Percentiles rank a stretch among this genome's conserved stretches.
These are phyloP conservation scores for Ranitomeya imitator DNA, from an alignment of 2,113 vertebrate species.

Conservation along the genomic window DNA sequence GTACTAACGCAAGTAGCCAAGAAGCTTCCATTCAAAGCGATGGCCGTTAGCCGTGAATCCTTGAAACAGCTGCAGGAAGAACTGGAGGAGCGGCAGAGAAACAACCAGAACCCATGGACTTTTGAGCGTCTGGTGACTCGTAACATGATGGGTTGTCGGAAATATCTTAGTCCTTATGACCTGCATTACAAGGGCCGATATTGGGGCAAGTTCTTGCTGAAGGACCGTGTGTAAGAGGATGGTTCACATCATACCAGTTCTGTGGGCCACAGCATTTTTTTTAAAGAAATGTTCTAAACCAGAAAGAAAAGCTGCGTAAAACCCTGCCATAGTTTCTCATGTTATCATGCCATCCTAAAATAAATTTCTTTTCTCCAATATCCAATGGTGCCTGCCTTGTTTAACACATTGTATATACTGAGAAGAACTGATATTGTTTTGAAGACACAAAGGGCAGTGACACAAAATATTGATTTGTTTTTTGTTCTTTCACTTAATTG, in stretches of 20 bases:
- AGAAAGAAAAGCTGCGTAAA: neutral
- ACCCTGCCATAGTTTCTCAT: too few relatives aligned
- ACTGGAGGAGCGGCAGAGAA: slow-evolving; percentile 69
- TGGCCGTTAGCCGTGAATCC: slow-evolving; percentile 78
- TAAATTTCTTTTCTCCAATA: too few relatives aligned
- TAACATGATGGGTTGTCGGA: slow-evolving; percentile 92
- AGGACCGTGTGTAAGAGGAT: slow-evolving; percentile 71
- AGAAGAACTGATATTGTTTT: too few relatives aligned
- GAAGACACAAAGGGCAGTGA: too few relatives aligned
- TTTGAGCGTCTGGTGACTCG: slow-evolving; percentile 76
- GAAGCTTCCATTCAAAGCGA: slow-evolving; percentile 88
- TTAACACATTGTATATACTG: too few relatives aligned
- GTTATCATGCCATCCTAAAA: too few relatives aligned
- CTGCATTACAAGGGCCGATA: slow-evolving; percentile 78
- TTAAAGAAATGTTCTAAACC: too few relatives aligned
- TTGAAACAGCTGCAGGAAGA: slow-evolving; percentile 69
- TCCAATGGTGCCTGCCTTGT: too few relatives aligned
- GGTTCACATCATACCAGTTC: too few relatives aligned
- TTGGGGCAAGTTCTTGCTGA: slow-evolving; percentile 85
- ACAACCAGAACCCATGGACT: slow-evolving; percentile 96
- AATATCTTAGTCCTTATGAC: slow-evolving; percentile 86
- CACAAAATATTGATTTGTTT: too few relatives aligned
- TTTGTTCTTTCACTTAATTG: too few relatives aligned
- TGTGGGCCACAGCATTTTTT: neutral
- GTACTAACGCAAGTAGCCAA: slow-evolving; percentile 81